Evolutionary conservation across 2,797 vertebrate genomes (phyloP).

Genomic region (Natrix natrix): DNA sequence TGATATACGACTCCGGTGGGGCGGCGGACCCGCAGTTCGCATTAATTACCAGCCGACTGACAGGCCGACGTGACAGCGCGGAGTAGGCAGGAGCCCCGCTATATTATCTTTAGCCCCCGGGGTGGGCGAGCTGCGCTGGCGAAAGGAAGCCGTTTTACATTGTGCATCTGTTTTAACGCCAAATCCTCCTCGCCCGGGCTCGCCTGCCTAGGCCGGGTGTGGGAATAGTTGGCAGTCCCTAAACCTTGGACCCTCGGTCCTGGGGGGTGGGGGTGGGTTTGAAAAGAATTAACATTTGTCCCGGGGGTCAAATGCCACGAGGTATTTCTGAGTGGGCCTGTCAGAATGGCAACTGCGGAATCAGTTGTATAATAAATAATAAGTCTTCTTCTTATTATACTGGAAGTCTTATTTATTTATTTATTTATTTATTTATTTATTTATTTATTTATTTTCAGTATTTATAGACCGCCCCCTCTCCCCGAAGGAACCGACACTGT

Average conservation of each 20-base stretch:
- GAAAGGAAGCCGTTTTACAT: not conserved
- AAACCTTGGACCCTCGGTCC: not conserved
- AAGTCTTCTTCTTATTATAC: too few species aligned
- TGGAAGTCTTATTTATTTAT: too few species aligned
- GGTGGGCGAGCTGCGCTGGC: not conserved
- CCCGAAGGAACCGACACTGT: too few species aligned
- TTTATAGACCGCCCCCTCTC: too few species aligned
- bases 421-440: too few species aligned
- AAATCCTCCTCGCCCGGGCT: not conserved
- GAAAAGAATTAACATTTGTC: not conserved
- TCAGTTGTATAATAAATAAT: too few species aligned
- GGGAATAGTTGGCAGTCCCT: too few species aligned
- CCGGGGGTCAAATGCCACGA: not conserved
- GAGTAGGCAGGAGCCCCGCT: conserved; percentile 20
- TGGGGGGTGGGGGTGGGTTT: not conserved
- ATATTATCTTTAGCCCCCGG: conserved; percentile 30
- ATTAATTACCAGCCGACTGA: conserved; percentile 75
- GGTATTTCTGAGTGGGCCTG: not conserved
- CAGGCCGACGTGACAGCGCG: conserved; percentile 60
- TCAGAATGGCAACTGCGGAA: not conserved
- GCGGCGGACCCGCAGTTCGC: conserved; percentile 64
- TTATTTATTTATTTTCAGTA: too few species aligned
- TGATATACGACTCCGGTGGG: conserved; percentile 71
- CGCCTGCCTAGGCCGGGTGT: not conserved
- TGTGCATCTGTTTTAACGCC: not conserved